A percentile compares a stretch with the other conserved stretches of the same genome.
phyloP scores from a whole-genome alignment of 2,888 invertebrate species.

The Globia sparganii region DNA sequence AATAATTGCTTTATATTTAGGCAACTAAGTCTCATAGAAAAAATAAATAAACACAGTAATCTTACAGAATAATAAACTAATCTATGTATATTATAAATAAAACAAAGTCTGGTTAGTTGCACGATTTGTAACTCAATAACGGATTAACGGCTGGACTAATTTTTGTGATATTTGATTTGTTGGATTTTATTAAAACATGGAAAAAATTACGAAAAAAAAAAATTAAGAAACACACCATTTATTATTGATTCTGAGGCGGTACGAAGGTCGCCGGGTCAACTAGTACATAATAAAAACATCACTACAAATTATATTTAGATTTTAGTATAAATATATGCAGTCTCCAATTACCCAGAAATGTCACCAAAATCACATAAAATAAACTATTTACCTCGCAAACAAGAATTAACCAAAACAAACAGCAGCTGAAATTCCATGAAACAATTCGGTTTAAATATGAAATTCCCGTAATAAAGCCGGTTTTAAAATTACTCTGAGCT shows the following conservation, averaged over 20 bases:
- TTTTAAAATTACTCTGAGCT: conserved; percentile 26
- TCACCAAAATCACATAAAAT: neutral
- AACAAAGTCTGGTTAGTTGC: neutral
- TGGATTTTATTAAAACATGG: too few species aligned
- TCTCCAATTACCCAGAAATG: neutral
- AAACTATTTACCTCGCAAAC: conserved; percentile 2
- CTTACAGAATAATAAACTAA: too few species aligned
- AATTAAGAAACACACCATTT: neutral
- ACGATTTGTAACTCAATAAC: neutral
- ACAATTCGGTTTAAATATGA: conserved; percentile 17
- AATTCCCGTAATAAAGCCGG: conserved; percentile 3
- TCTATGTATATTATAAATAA: neutral
- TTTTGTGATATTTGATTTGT: neutral
- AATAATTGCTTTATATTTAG: too few species aligned
- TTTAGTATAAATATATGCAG: neutral
- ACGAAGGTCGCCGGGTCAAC: too few species aligned
- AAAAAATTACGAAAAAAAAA: too few species aligned
- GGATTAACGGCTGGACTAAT: neutral
- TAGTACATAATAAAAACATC: neutral
- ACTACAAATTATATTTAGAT: neutral
- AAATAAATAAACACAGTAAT: neutral
- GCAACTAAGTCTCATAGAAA: too few species aligned
- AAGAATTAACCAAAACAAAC: conserved; percentile 18
- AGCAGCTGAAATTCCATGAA: neutral
- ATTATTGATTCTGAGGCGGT: neutral